phyloP scores from a whole-genome alignment of 2,888 invertebrate species.

The Acronicta aceris region DNA sequence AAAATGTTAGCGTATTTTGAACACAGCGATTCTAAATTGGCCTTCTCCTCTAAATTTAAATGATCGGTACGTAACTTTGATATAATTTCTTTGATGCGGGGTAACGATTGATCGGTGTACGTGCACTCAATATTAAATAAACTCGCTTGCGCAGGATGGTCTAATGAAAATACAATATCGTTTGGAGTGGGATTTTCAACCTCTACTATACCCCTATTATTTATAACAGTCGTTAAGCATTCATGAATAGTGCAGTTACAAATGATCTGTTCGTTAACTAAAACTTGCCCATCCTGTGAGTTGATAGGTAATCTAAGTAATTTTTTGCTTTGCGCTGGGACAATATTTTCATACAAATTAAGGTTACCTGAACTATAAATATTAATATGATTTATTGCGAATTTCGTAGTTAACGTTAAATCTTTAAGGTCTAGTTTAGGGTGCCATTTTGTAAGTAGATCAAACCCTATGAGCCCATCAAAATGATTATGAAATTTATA shows the following conservation, averaged over 20 bases:
- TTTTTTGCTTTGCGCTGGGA: too few species aligned
- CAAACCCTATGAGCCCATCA: constrained; percentile 1
- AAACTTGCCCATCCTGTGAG: too few species aligned
- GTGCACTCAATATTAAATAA: constrained; percentile 7
- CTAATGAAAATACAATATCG: too few species aligned
- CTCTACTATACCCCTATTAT: too few species aligned
- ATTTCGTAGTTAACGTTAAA: neutral
- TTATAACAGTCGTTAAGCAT: too few species aligned
- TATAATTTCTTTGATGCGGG: neutral
- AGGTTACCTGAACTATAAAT: too few species aligned
- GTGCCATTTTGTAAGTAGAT: neutral
- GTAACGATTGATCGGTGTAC: neutral
- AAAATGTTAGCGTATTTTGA: neutral
- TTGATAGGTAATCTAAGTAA: too few species aligned
- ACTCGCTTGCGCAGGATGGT: too few species aligned
- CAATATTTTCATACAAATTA: too few species aligned
- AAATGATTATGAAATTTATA: constrained; percentile 2
- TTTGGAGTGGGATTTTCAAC: too few species aligned
- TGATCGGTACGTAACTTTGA: neutral
- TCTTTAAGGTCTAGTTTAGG: neutral
- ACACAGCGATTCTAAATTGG: neutral
- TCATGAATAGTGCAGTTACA: too few species aligned
- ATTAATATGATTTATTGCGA: neutral
- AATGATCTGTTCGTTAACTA: too few species aligned
- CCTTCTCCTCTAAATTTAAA: neutral